Conservation (phyloP, 2,797 vertebrate genomes). For the Spinus olivaceus region DNA sequence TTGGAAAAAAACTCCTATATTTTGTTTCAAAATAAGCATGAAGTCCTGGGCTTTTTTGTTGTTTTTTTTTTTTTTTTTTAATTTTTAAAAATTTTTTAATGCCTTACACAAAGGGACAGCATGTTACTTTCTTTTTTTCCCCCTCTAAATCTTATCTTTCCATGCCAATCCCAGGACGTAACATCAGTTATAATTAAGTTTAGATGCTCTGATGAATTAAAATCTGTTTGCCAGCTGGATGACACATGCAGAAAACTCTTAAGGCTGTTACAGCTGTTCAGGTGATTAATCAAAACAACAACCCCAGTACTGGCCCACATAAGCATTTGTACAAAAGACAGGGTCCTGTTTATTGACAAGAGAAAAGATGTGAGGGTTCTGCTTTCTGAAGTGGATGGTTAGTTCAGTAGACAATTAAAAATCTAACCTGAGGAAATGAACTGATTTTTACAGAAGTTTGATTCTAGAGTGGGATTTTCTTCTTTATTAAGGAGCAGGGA, state of each 20-base stretch:
- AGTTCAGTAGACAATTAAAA: background rate
- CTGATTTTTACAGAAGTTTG: background rate
- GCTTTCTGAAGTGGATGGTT: background rate
- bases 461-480: background rate
- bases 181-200: background rate
- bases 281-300: background rate
- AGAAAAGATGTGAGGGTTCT: background rate
- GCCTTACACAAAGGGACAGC: background rate
- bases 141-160: background rate
- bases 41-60: background rate
- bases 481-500: background rate
- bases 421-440: background rate
- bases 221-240: background rate
- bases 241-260: background rate
- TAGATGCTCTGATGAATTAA: background rate
- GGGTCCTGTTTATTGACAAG: background rate
- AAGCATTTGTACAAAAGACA: background rate
- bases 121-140: background rate
- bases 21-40: background rate
- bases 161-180: background rate
- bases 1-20: rapidly evolving
- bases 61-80: background rate
- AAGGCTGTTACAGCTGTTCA: background rate
- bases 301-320: background rate
- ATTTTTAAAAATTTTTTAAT: background rate